A percentile compares a stretch with the other conserved stretches of the same genome.
Evolutionary conservation across 2,888 invertebrate species (phyloP).

Genomic region (Plebejus argus): DNA sequence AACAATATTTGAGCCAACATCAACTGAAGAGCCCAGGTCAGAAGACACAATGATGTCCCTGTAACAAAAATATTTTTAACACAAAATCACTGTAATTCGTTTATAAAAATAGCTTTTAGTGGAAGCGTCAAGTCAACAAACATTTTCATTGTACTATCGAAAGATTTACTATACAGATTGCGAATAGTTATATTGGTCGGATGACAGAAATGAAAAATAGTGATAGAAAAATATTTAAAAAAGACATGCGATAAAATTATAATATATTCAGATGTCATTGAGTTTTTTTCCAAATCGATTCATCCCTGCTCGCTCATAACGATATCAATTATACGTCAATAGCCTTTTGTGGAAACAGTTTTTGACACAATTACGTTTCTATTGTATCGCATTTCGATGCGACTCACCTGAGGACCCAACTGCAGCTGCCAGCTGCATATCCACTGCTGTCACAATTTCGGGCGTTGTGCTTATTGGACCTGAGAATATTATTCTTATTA

Average conservation of each 20-base stretch:
- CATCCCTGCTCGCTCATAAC: too few relatives aligned
- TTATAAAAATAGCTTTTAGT: background rate
- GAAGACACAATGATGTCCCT: background rate
- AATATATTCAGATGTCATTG: too few relatives aligned
- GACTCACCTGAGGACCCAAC: slow-evolving; percentile 67
- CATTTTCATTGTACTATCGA: background rate
- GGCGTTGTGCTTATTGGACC: slow-evolving; percentile 76
- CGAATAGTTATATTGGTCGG: too few relatives aligned
- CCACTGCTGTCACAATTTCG: slow-evolving; percentile 75
- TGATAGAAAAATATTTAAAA: too few relatives aligned
- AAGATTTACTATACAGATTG: too few relatives aligned
- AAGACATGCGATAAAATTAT: too few relatives aligned
- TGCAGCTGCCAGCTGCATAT: slow-evolving; percentile 73
- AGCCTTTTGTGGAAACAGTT: too few relatives aligned
- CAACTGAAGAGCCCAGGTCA: background rate
- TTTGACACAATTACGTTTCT: too few relatives aligned
- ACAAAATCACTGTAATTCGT: background rate
- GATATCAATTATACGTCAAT: too few relatives aligned
- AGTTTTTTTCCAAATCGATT: too few relatives aligned
- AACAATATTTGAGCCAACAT: slow-evolving; percentile 1
- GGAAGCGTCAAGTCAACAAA: background rate
- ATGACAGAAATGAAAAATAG: too few relatives aligned
- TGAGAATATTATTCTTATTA: slow-evolving; percentile 43
- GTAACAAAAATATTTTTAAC: background rate
- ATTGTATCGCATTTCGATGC: too few relatives aligned